Evolutionary conservation across 2,888 invertebrate species (phyloP), one percentile per base, ranked within the genome.

Genomic region (Rotaria magnacalcarata): DNA sequence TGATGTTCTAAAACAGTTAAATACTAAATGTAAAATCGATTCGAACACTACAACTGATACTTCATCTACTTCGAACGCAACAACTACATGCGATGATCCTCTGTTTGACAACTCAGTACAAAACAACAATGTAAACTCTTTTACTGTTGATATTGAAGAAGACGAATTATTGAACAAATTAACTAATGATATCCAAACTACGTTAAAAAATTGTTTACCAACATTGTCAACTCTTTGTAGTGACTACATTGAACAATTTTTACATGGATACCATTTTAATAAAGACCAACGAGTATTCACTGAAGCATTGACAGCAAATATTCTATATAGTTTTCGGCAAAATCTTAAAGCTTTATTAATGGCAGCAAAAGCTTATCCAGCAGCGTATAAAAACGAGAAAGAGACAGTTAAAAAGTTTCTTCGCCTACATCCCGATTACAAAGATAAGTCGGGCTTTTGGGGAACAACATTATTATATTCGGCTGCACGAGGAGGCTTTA

Each of bases 361-460:
- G 24, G 80, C 80, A 34, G 24, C 5, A 47, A 0, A 4, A 43
- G 80, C 47, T 14, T 80, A 80, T 80, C 47, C 47, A 24, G 47
- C 47, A 19, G 47, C 80, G 47, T 5, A 47, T 1, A 47, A 47
- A 11, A 47, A 47, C 2, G 80, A 80, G 24, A 8, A 8, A 24
- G 6, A 21, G 2, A 24, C 8, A 47, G 80, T 80, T 4, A 11
- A 47, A 4, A 16, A 10, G 2, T 80, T 80, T 80, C 24, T 80
- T 21, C 21, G 47, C 11, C 7, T 8, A n/a, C 34, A 43, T 80
- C 80, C 24, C 24, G 41, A 14, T 0, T 80, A 80, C n/a, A 80
- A 80, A 47, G 80, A 80, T 47, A 80, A 47, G 10, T 19, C 80
- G 16, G 80, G 80, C 11, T 80, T 80, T 47, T 80, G 80, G 80